A percentile compares a stretch with the other conserved stretches of the same genome.
Evolutionary conservation across 1,140 invertebrate species (phyloP).

Genomic region (Plodia interpunctella): DNA sequence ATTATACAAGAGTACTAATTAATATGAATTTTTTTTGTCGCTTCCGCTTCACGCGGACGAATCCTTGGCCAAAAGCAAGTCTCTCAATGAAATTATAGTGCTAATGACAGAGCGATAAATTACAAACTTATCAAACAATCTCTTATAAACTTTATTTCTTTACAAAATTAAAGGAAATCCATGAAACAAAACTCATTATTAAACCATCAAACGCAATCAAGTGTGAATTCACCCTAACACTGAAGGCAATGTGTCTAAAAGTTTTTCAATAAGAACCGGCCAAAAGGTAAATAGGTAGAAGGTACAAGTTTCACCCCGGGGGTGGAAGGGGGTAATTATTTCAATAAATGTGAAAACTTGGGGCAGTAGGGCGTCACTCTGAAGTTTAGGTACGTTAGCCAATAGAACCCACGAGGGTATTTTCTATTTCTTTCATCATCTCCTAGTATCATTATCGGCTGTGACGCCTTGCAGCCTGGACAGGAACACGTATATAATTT

Average conservation of each 20-base stretch:
- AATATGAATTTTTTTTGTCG: no score
- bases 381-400: no score
- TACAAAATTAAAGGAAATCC: not conserved
- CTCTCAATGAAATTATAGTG: no score
- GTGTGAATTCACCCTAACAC: conserved; percentile 15
- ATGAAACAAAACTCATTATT: not conserved
- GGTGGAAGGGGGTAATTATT: conserved; percentile 34
- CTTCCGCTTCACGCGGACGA: no score
- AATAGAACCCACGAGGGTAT: no score
- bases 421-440: no score
- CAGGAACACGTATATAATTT: no score
- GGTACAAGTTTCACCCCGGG: conserved; percentile 23
- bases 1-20: no score
- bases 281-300: conserved; percentile 41
- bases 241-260: conserved; percentile 33
- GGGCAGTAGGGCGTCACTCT: not conserved
- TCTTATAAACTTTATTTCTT: not conserved
- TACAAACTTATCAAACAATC: not conserved
- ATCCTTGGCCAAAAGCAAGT: no score
- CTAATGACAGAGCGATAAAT: not conserved
- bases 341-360: conserved; percentile 40
- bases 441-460: no score
- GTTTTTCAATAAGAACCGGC: conserved; percentile 34
- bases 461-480: no score
- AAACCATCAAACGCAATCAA: conserved; percentile 8